Evolutionary conservation across 2,888 invertebrate species (phyloP).

Genomic region (Sesia bembeciformis): DNA sequence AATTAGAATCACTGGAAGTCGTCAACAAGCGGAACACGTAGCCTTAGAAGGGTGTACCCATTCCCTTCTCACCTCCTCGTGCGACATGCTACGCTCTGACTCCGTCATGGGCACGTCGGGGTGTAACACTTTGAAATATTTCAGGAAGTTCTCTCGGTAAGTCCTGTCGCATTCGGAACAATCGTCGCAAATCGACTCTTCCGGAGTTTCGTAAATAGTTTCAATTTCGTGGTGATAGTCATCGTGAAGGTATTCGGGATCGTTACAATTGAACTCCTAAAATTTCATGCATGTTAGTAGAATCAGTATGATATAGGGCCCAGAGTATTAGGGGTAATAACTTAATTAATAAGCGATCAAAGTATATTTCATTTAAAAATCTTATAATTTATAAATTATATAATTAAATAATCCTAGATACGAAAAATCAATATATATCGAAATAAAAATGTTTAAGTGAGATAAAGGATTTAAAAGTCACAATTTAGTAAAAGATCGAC

Average conservation of each 20-base stretch:
- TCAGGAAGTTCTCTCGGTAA: slow-evolving; percentile 37
- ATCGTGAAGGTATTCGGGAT: slow-evolving; percentile 7
- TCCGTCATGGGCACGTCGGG: slow-evolving; percentile 20
- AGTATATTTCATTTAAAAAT: too few species aligned
- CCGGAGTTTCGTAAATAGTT: slow-evolving; percentile 52
- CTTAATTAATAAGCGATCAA: too few species aligned
- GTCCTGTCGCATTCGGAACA: slow-evolving; percentile 33
- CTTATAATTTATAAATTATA: too few species aligned
- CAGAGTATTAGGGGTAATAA: too few species aligned
- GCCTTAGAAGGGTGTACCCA: not conserved
- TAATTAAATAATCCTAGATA: too few species aligned
- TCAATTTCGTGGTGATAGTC: slow-evolving; percentile 56
- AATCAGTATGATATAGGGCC: not conserved
- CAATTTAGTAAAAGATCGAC: too few species aligned
- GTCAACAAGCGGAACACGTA: too few species aligned
- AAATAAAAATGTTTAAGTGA: too few species aligned
- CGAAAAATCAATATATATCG: too few species aligned
- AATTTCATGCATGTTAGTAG: not conserved
- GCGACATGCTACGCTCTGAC: not conserved
- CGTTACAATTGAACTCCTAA: not conserved
- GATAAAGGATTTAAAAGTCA: too few species aligned
- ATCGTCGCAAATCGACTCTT: slow-evolving; percentile 25
- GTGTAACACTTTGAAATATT: slow-evolving; percentile 32
- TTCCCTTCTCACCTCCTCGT: slow-evolving; percentile 22
- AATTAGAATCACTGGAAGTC: too few species aligned